phyloP scores from a whole-genome alignment of 2,113 vertebrate species.

The Ptychochromis oligacanthus region DNA sequence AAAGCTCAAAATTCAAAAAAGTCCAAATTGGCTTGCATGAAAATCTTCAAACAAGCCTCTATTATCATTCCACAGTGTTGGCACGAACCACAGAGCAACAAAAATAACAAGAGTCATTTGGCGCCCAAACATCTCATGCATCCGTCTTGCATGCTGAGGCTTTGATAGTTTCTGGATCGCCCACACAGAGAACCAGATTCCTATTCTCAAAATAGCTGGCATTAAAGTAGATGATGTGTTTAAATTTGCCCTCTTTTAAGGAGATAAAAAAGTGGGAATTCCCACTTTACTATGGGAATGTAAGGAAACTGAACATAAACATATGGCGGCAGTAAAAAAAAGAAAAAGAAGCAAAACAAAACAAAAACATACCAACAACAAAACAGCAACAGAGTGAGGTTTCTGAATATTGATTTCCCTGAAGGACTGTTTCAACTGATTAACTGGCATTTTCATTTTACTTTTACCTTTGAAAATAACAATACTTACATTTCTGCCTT shows the following conservation, averaged over 20 bases:
- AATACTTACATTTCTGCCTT: not conserved
- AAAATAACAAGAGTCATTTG: constrained; percentile 61
- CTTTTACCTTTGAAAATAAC: not conserved
- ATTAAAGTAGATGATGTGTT: constrained; percentile 64
- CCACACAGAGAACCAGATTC: constrained; percentile 51
- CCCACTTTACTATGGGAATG: constrained; percentile 31
- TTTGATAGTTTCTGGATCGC: constrained; percentile 52
- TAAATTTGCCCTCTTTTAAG: constrained; percentile 25
- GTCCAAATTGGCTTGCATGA: not conserved
- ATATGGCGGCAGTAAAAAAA: not conserved
- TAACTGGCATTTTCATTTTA: not conserved
- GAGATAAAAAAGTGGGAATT: constrained; percentile 23
- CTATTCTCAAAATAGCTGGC: constrained; percentile 49
- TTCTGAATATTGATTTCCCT: not conserved
- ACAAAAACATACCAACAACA: not conserved
- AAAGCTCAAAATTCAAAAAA: not conserved
- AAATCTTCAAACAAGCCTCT: constrained; percentile 29
- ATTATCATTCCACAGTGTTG: constrained; percentile 42
- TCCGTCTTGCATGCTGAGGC: constrained; percentile 56
- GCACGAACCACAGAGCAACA: constrained; percentile 44
- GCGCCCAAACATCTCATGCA: constrained; percentile 48
- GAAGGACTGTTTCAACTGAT: not conserved
- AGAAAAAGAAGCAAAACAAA: too few species aligned
- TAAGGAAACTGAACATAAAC: constrained; percentile 11
- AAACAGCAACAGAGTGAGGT: accelerated